These are phyloP conservation scores for Nebria ingens DNA, from an alignment of 1,140 invertebrate species.

Conservation along the genomic window DNA sequence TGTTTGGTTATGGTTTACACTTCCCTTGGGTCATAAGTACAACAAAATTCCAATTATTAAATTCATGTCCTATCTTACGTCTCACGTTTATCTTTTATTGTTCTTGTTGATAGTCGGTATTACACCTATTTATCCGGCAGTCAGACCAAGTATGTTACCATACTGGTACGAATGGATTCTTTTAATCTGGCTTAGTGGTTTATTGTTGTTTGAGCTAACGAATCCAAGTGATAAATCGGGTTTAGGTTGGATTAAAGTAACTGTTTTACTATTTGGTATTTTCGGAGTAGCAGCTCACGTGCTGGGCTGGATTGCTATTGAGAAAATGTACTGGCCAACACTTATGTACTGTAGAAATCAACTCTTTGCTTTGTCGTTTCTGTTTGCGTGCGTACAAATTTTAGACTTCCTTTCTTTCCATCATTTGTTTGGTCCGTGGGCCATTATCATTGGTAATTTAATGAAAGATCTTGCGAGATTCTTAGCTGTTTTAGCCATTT, in stretches of 20 bases:
- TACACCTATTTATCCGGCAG: constrained; percentile 74
- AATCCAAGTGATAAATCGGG: constrained; percentile 94
- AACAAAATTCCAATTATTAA: constrained; percentile 97
- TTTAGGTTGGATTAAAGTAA: constrained; percentile 84
- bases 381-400: constrained; percentile 93
- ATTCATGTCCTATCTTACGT: constrained; percentile 98
- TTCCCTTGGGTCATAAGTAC: constrained; percentile 90
- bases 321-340: constrained; percentile 63
- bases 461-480: constrained; percentile 91
- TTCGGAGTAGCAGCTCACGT: constrained; percentile 86
- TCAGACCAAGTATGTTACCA: constrained; percentile 58
- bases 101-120: constrained; percentile 86
- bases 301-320: constrained; percentile 59
- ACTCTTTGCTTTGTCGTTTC: constrained; percentile 86
- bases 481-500: constrained; percentile 92
- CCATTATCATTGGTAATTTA: constrained; percentile 80
- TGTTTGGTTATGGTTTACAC: constrained; percentile 91
- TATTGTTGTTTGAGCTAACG: constrained; percentile 90
- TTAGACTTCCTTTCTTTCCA: constrained; percentile 96
- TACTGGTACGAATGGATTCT: constrained; percentile 96
- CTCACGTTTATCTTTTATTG: constrained; percentile 94
- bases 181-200: constrained; percentile 89
- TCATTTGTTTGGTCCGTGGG: constrained; percentile 98
- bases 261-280: constrained; percentile 86
- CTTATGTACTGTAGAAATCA: constrained; percentile 91